Percentiles rank a stretch among this genome's conserved stretches.
Conservation (phyloP, 2,888 invertebrate species). For the Anodontia alba region DNA sequence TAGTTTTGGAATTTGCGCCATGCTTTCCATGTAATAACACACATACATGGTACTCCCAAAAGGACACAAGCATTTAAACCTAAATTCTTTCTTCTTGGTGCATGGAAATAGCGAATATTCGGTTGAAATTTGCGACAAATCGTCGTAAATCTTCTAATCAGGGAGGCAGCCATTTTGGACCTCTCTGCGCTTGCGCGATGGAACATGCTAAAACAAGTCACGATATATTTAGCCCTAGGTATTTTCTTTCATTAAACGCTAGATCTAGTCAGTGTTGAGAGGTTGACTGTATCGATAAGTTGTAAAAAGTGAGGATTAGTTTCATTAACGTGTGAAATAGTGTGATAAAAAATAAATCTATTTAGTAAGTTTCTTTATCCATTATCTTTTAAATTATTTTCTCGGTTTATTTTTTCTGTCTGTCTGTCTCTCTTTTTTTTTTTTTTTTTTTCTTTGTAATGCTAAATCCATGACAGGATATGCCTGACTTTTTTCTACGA, state of each 20-base stretch:
- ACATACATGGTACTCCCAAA: constrained; percentile 52
- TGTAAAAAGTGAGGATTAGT: neutral
- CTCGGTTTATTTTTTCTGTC: no score
- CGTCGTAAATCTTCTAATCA: constrained; percentile 36
- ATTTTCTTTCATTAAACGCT: neutral
- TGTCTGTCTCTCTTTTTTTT: no score
- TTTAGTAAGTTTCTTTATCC: neutral
- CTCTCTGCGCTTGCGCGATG: constrained; percentile 49
- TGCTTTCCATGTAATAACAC: constrained; percentile 36
- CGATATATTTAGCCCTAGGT: constrained; percentile 6
- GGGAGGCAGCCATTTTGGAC: constrained; percentile 58
- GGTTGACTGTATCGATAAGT: constrained; percentile 1
- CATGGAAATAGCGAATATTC: constrained; percentile 49
- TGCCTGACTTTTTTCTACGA: no score
- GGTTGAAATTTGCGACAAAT: constrained; percentile 32
- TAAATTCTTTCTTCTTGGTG: constrained; percentile 11
- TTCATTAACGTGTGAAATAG: neutral
- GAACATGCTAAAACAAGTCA: constrained; percentile 18
- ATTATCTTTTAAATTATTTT: no score
- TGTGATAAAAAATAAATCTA: neutral
- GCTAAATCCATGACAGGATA: no score
- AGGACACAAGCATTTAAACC: constrained; percentile 37
- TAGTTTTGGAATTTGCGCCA: constrained; percentile 35
- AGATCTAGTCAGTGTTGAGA: constrained; percentile 12
- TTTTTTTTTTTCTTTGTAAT: no score